Conservation (phyloP, 2,888 invertebrate species). For the Meteorus cinctellus region DNA sequence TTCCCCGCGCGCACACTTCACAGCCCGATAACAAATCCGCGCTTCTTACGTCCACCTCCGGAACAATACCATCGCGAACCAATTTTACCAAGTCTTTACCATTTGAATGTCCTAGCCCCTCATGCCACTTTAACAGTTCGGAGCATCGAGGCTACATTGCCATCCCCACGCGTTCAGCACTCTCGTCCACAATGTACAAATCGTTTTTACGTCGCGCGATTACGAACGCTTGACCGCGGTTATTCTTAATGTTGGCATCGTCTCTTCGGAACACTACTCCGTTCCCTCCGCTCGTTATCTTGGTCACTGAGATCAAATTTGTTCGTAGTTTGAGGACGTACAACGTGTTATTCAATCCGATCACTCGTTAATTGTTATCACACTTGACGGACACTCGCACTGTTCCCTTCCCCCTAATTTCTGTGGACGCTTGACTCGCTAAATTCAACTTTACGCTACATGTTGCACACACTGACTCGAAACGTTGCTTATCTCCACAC, state of each 20-base stretch:
- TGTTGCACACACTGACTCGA: not conserved
- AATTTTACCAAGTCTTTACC: not conserved
- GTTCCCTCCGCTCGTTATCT: not conserved
- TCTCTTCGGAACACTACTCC: slow-evolving; percentile 13
- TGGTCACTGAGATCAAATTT: not conserved
- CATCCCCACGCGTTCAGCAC: not conserved
- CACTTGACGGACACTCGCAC: not conserved
- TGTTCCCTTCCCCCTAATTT: not conserved
- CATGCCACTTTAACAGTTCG: slow-evolving; percentile 24
- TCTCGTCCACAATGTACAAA: slow-evolving; percentile 28
- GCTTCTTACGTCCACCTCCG: not conserved
- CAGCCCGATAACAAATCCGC: not conserved
- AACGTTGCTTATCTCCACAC: not conserved
- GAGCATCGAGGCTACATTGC: not conserved
- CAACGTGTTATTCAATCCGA: not conserved
- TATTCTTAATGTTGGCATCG: slow-evolving; percentile 31
- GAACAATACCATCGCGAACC: not conserved
- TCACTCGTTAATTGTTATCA: not conserved
- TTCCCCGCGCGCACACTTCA: slow-evolving; percentile 10
- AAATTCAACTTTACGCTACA: not conserved
- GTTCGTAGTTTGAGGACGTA: not conserved
- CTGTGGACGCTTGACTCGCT: not conserved
- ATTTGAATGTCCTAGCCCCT: slow-evolving; percentile 35
- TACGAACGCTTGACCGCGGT: slow-evolving; percentile 5
- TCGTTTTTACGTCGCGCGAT: slow-evolving; percentile 8